phyloP scores from a whole-genome alignment of 2,797 vertebrate species.

The Clarias fuscus region DNA sequence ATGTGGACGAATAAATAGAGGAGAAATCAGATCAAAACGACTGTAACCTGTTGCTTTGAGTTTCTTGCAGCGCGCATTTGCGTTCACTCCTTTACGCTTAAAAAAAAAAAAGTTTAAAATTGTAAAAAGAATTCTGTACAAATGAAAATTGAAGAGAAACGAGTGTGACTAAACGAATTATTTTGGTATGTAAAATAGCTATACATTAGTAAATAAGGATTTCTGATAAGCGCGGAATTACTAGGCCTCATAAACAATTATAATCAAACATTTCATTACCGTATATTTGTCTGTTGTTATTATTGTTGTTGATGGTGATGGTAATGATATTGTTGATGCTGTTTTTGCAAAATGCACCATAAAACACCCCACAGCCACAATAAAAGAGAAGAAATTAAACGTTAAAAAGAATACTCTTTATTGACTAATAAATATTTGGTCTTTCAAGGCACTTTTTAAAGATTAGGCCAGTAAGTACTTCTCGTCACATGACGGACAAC shows the following conservation, averaged over 20 bases:
- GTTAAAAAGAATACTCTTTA: slow-evolving; percentile 58
- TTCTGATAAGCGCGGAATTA: not conserved
- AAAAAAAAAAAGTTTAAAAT: too few species aligned
- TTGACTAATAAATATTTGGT: slow-evolving; percentile 66
- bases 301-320: not conserved
- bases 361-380: not conserved
- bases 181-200: not conserved
- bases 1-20: too few species aligned
- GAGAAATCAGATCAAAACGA: not conserved
- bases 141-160: not conserved
- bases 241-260: not conserved
- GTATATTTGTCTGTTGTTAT: not conserved
- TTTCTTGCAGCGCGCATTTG: not conserved
- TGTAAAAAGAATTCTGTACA: not conserved
- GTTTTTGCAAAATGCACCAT: not conserved
- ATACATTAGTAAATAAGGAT: not conserved
- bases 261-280: not conserved
- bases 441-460: slow-evolving; percentile 72
- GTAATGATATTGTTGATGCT: not conserved
- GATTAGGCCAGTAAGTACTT: slow-evolving; percentile 74
- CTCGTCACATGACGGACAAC: slow-evolving; percentile 62
- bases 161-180: not conserved
- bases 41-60: not conserved
- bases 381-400: slow-evolving; percentile 21
- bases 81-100: not conserved